phyloP scores from a whole-genome alignment of 2,888 invertebrate species.

The Eulithis testata region DNA sequence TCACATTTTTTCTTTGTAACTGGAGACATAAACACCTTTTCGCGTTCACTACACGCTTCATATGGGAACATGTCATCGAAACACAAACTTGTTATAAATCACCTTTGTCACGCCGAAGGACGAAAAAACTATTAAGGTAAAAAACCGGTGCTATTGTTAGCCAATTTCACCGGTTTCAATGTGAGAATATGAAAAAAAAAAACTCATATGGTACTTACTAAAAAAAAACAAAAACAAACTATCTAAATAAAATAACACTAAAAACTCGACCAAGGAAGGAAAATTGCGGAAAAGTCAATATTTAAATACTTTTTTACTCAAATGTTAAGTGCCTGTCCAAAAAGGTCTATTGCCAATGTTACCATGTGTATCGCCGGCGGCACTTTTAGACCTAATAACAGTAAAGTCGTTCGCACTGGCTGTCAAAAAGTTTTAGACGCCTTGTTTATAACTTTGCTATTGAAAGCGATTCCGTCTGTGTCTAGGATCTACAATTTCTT shows the following conservation, averaged over 20 bases:
- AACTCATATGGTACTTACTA: no score
- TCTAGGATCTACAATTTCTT: conserved; percentile 4
- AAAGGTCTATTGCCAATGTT: conserved; percentile 1
- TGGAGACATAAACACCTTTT: conserved; percentile 40
- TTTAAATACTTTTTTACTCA: background rate
- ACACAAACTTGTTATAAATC: background rate
- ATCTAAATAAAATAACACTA: no score
- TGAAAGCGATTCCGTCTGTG: conserved; percentile 12
- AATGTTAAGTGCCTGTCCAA: background rate
- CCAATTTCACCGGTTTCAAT: no score
- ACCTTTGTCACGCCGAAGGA: background rate
- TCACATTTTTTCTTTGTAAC: conserved; percentile 30
- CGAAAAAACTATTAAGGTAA: no score
- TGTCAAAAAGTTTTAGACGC: conserved; percentile 15
- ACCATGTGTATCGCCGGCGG: conserved; percentile 4
- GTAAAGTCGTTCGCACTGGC: conserved; percentile 19
- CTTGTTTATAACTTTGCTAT: conserved; percentile 7
- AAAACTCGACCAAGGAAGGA: no score
- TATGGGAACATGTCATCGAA: conserved; percentile 20
- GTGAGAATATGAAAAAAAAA: no score
- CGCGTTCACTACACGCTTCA: conserved; percentile 35
- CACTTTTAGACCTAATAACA: conserved; percentile 19
- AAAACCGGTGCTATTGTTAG: no score
- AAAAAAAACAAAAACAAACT: no score
- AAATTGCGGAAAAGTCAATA: background rate